Base-by-base conservation (phyloP, 2,888 invertebrate genomes). In the Dolomedes plantarius region DNA sequence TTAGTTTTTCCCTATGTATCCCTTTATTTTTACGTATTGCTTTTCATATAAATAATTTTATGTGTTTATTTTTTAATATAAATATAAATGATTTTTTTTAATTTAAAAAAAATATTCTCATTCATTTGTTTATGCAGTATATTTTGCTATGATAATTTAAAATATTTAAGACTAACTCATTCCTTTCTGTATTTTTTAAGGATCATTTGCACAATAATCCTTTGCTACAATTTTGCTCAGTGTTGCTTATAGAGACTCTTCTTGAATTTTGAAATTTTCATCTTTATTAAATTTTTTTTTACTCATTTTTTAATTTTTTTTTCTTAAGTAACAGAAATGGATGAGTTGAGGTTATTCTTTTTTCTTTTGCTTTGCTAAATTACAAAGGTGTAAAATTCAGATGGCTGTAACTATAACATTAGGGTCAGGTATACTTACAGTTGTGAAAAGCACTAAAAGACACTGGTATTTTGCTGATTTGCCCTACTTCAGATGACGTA, bases 351-450 rank as follows among this genome's bases (percentile, higher is more conserved):
- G 23, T 76, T 65, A 67, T 86, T 73, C 50, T 74, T 79, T 79
- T 85, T 78, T 29, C 41, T 78, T 86, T 86, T 74, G 74, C 65
- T 86, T 78, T 86, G 64, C 56, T 73, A 62, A 67, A 62, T 85
- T 74, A 64, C 78, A 62, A 73, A 86, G 74, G 79, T 78, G 27
- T 65, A 73, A 74, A 78, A 79, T 78, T 78, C 67, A 86, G 85
- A 79, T 78, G 79, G 85, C 85, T 86, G 85, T 86, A 74, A 74
- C 77, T 75, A 78, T 86, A 86, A 86, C 78, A 86, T 79, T 79
- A 86, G 85, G 85, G 85, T 79, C 78, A 86, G 85, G 74, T 86
- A 79, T 86, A 86, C 74, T 86, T 86, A 86, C 85, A 86, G 85
- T 86, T 86, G 68, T 73, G 85, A 73, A 73, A 74, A 67, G 74